A percentile compares a stretch with the other conserved stretches of the same genome.
These are phyloP conservation scores for Rotaria socialis DNA, from an alignment of 2,888 invertebrate genomes.

Conservation along the genomic window DNA sequence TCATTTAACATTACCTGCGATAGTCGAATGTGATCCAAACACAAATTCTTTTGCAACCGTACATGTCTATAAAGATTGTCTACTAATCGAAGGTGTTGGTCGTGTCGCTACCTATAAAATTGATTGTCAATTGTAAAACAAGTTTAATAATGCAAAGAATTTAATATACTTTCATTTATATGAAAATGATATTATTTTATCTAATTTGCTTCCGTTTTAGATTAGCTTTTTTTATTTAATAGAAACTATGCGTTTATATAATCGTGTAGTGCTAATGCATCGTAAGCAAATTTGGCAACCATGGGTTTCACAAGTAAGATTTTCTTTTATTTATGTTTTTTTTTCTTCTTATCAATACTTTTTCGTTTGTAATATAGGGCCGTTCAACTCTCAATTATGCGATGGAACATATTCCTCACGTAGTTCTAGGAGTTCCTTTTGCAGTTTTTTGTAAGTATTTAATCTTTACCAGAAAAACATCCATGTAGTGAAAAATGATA, in stretches of 20 bases:
- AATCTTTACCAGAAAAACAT: too few species aligned
- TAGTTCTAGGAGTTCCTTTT: not conserved
- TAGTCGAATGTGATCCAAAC: constrained; percentile 55
- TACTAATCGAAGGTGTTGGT: constrained; percentile 51
- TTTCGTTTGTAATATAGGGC: not conserved
- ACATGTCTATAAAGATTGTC: constrained; percentile 50
- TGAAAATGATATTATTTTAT: not conserved
- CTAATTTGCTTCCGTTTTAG: not conserved
- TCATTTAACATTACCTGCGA: constrained; percentile 56
- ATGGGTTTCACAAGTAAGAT: not conserved
- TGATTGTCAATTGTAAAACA: constrained; percentile 23
- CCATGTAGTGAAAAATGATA: not conserved
- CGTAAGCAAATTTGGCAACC: constrained; percentile 7
- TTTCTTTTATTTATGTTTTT: not conserved
- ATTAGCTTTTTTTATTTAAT: not conserved
- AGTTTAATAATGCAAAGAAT: not conserved
- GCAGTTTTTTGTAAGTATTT: not conserved
- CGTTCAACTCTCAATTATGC: not conserved
- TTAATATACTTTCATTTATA: not conserved
- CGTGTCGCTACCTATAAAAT: constrained; percentile 32
- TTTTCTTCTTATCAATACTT: not conserved
- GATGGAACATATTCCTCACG: constrained; percentile 20
- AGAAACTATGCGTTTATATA: not conserved
- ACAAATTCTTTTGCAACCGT: constrained; percentile 53
- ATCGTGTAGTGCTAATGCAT: constrained; percentile 26